These are phyloP conservation scores for Ceratoteleas bidentatus DNA, from an alignment of 1,140 invertebrate genomes.

Conservation along the genomic window DNA sequence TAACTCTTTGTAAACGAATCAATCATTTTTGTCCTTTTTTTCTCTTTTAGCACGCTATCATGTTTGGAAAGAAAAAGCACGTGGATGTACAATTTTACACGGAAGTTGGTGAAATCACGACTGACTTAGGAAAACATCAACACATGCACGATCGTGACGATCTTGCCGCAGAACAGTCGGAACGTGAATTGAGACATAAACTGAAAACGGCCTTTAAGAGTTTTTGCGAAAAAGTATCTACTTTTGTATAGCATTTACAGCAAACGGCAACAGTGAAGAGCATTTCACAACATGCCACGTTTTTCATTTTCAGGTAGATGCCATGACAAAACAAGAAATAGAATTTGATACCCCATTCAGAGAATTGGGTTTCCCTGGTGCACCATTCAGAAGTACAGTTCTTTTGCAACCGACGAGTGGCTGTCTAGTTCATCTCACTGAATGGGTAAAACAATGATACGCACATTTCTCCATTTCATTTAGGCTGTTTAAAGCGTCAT, in stretches of 20 bases:
- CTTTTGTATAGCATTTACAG: slow-evolving; percentile 5
- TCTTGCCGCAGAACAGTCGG: slow-evolving; percentile 98
- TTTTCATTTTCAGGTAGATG: slow-evolving; percentile 86
- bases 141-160: slow-evolving; percentile 99
- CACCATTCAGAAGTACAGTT: slow-evolving; percentile 98
- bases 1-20: too few species aligned
- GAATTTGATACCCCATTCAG: slow-evolving; percentile 99
- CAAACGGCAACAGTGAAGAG: too few species aligned
- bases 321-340: slow-evolving; percentile 97
- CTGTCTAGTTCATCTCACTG: slow-evolving; percentile 97
- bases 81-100: slow-evolving; percentile 99
- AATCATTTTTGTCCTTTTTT: neutral
- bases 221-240: slow-evolving; percentile 95
- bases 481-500: too few species aligned
- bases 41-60: slow-evolving; percentile 91
- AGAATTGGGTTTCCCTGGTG: slow-evolving; percentile 98
- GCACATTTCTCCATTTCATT: too few species aligned
- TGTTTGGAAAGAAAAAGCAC: slow-evolving; percentile 99
- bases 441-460: slow-evolving; percentile 97
- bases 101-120: slow-evolving; percentile 99
- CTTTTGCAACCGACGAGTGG: slow-evolving; percentile 98
- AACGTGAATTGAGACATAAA: slow-evolving; percentile 97
- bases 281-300: too few species aligned
- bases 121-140: slow-evolving; percentile 99
- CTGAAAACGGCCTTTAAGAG: slow-evolving; percentile 98